A percentile compares a stretch with the other conserved stretches of the same genome.
Conservation (phyloP, 1,140 invertebrate species). For the Lepeophtheirus salmonis region DNA sequence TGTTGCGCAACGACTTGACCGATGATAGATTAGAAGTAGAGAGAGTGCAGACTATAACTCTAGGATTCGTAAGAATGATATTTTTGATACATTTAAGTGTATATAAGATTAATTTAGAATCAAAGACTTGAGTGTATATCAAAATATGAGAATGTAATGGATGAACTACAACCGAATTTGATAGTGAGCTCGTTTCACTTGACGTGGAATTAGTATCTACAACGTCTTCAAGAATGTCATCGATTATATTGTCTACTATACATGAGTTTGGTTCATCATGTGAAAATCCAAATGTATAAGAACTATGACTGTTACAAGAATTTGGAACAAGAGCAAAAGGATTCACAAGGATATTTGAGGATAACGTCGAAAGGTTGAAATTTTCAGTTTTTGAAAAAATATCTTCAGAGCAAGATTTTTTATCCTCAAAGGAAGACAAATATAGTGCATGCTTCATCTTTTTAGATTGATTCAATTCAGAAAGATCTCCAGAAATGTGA, state of each 20-base stretch:
- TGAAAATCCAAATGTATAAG: constrained; percentile 20
- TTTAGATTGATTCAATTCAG: background rate
- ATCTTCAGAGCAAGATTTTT: background rate
- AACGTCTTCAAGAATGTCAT: constrained; percentile 36
- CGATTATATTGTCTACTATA: constrained; percentile 36
- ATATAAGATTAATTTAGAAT: constrained; percentile 52
- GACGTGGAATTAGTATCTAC: constrained; percentile 25
- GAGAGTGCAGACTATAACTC: constrained; percentile 48
- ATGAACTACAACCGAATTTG: constrained; percentile 32
- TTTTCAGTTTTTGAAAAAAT: background rate
- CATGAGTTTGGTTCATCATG: constrained; percentile 22
- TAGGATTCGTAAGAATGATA: constrained; percentile 47
- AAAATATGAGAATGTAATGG: constrained; percentile 63
- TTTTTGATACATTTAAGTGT: constrained; percentile 50
- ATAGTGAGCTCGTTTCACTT: background rate
- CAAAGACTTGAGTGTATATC: constrained; percentile 59
- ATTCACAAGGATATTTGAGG: constrained; percentile 28
- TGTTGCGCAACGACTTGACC: constrained; percentile 27
- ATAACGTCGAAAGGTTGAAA: background rate
- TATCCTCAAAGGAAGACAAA: background rate
- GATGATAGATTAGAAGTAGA: constrained; percentile 45
- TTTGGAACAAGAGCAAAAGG: constrained; percentile 28
- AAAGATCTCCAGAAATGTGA: background rate
- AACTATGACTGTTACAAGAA: background rate
- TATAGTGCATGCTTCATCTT: background rate